These are phyloP conservation scores for Xenopus laevis DNA, from an alignment of 2,113 vertebrate species.

Conservation along the genomic window DNA sequence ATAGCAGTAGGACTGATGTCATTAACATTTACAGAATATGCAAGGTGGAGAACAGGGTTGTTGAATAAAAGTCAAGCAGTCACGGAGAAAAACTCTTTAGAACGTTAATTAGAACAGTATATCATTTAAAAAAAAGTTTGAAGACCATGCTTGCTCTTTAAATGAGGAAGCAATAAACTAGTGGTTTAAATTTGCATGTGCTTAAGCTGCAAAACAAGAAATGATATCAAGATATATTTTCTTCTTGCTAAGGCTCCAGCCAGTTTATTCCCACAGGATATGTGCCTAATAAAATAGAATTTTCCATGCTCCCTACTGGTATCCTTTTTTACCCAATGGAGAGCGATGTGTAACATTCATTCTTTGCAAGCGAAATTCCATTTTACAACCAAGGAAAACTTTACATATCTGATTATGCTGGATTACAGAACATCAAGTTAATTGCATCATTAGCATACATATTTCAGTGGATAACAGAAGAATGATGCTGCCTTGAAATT, in stretches of 20 bases:
- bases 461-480: conserved; percentile 33
- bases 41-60: too few species aligned
- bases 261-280: background rate
- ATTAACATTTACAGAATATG: too few species aligned
- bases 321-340: conserved; percentile 1
- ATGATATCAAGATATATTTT: too few species aligned
- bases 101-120: too few species aligned
- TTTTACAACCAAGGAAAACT: conserved; percentile 23
- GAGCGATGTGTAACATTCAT: conserved; percentile 28
- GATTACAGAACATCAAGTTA: conserved; percentile 35
- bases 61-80: too few species aligned
- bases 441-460: conserved; percentile 40
- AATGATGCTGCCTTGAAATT: conserved; percentile 8
- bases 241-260: background rate
- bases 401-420: conserved; percentile 32
- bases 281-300: background rate
- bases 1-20: too few species aligned
- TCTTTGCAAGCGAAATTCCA: conserved; percentile 20
- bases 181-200: too few species aligned
- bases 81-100: too few species aligned
- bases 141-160: too few species aligned
- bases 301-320: conserved; percentile 7
- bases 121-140: too few species aligned
- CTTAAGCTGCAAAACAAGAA: too few species aligned
- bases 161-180: too few species aligned